phyloP scores from a whole-genome alignment of 92 coral and sea anemone genomes.

The Umimayanthus chanpuru region DNA sequence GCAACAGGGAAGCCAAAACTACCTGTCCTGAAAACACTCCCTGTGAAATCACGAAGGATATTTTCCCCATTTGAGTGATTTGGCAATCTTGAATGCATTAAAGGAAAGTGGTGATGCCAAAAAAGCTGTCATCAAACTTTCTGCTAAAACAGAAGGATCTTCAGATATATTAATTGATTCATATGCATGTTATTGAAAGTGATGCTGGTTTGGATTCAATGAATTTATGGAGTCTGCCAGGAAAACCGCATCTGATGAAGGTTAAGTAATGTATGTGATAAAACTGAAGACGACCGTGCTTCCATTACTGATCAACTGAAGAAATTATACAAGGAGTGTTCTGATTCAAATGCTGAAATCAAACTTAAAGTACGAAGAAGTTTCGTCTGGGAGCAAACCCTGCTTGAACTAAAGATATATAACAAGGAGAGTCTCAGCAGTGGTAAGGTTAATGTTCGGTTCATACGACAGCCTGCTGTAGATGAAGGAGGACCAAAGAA shows the following conservation, averaged over 20 bases:
- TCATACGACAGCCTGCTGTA: slow-evolving; percentile 62
- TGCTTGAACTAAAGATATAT: slow-evolving; percentile 51
- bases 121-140: slow-evolving; percentile 62
- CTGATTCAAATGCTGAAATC: slow-evolving; percentile 51
- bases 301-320: slow-evolving; percentile 40
- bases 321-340: slow-evolving; percentile 28
- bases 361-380: slow-evolving; percentile 64
- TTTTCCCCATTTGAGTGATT: slow-evolving; percentile 57
- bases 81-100: slow-evolving; percentile 51
- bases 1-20: slow-evolving; percentile 16
- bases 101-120: slow-evolving; percentile 50
- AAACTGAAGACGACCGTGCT: slow-evolving; percentile 38
- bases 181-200: slow-evolving; percentile 59
- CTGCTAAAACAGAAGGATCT: slow-evolving; percentile 52
- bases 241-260: slow-evolving; percentile 17
- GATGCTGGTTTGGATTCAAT: slow-evolving; percentile 25
- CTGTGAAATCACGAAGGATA: slow-evolving; percentile 43
- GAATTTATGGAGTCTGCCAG: slow-evolving; percentile 27
- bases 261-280: not conserved
- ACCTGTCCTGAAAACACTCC: slow-evolving; percentile 15
- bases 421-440: slow-evolving; percentile 38
- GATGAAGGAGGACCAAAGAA: slow-evolving; percentile 70
- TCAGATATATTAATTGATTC: slow-evolving; percentile 52
- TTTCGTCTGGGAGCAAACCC: slow-evolving; percentile 58
- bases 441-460: slow-evolving; percentile 57